Evolutionary conservation across 2,888 invertebrate species (phyloP), one percentile per base, ranked within the genome.

Genomic region (Scaptomyza flava): DNA sequence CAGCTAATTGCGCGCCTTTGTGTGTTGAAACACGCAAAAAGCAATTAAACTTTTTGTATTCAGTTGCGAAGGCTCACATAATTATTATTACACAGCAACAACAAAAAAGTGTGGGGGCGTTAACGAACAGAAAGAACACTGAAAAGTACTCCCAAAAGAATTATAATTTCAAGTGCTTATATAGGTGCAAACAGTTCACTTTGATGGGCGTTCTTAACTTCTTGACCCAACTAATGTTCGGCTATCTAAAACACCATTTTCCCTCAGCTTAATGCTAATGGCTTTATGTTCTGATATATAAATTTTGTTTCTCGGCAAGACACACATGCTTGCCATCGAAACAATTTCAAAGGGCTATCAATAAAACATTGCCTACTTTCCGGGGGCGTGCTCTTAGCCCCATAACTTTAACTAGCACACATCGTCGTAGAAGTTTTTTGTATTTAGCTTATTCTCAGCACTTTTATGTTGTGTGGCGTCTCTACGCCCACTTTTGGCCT

Each of bases 31-130:
- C 80, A 73, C 70, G 62, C 14, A 66, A 86, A 83, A 80, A 75
- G 81, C 87, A 81, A 83, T 81, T 81, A 87, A 77, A 87, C 69
- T 83, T 87, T 81, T 74, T 70, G 64, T 72, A 61, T 72, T 81
- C 72, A 66, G 86, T 86, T 66, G 77, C 52, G 52, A 83, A 77
- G 69, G 69, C 66, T 73, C 61, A 57, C 81, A 84, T 76, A 84
- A 82, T 82, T 81, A 84, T 76, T 81, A 82, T 87, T 79, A 70
- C 59, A 68, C 54, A 59, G 59, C 63, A 63, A 38, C 62, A 47
- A 36, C 7, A 31, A n/a, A 17, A 23, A 43, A 31, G 3, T 8
- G n/a, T 5, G 6, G n/a, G 9, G 17, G 14, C n/a, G 34, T 36
- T 7, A 27, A 6, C 23, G 34, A 34, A 9, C 31, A 48, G 1